A percentile compares a stretch with the other conserved stretches of the same genome.
Conservation (phyloP, 1,140 invertebrate genomes). For the Laupala kohalensis region DNA sequence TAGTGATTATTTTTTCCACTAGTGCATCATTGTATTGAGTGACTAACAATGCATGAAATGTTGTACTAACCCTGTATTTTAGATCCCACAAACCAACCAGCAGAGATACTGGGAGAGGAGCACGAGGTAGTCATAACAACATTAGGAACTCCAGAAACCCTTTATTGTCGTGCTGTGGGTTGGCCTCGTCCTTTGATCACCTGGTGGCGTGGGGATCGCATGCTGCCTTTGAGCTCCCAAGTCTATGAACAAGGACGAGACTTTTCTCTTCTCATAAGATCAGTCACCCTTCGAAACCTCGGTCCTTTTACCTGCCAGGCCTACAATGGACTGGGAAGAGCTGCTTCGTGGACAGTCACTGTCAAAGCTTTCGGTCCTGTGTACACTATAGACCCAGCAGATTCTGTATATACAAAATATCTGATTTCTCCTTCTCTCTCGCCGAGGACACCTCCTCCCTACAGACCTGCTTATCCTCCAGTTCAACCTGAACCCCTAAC, state of each 20-base stretch:
- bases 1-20: not conserved
- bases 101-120: constrained; percentile 40
- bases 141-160: constrained; percentile 48
- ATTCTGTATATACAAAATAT: constrained; percentile 23
- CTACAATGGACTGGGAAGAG: constrained; percentile 65
- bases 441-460: constrained; percentile 18
- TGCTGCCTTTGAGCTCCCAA: constrained; percentile 52
- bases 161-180: constrained; percentile 72
- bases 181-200: constrained; percentile 65
- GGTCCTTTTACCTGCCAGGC: constrained; percentile 79
- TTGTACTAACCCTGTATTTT: constrained; percentile 5
- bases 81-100: constrained; percentile 32
- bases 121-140: constrained; percentile 48
- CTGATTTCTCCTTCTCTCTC: constrained; percentile 23
- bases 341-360: constrained; percentile 57
- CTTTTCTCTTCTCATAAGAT: constrained; percentile 55
- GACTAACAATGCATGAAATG: not conserved
- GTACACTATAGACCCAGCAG: constrained; percentile 25
- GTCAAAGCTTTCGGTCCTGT: constrained; percentile 55
- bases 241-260: constrained; percentile 61
- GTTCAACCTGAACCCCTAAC: constrained; percentile 17
- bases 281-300: constrained; percentile 52
- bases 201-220: constrained; percentile 72
- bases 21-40: not conserved
- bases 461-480: constrained; percentile 11